phyloP scores from a whole-genome alignment of 2,797 vertebrate species.

The Pseudochirops corinnae region DNA sequence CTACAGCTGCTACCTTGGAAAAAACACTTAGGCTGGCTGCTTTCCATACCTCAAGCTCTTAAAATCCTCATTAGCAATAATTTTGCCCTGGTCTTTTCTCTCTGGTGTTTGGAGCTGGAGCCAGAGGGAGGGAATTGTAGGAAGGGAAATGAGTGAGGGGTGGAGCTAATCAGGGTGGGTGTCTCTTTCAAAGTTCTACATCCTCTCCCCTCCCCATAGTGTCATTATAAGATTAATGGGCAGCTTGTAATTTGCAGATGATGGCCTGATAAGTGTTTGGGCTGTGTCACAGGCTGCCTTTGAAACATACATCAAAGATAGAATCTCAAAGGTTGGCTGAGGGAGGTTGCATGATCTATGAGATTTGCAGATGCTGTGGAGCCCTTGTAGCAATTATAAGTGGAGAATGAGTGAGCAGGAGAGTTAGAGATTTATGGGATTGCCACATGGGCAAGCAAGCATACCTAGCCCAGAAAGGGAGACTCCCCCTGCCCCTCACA shows the following conservation, averaged over 20 bases:
- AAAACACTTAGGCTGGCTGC: conserved; percentile 68
- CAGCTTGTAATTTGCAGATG: conserved; percentile 21
- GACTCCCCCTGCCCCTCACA: not conserved
- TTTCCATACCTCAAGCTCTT: conserved; percentile 58
- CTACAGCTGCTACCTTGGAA: conserved; percentile 55
- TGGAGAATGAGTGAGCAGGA: not conserved
- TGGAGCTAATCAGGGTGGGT: not conserved
- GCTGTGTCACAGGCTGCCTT: conserved; percentile 28
- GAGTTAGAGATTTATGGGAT: fast-evolving
- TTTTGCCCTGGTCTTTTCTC: conserved; percentile 69
- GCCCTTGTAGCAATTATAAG: not conserved
- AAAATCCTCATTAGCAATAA: not conserved
- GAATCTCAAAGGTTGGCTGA: conserved; percentile 8
- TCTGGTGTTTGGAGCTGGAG: not conserved
- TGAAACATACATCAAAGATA: conserved; percentile 64
- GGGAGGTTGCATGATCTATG: conserved; percentile 32
- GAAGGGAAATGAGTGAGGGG: not conserved
- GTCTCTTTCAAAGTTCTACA: not conserved
- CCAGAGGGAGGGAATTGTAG: not conserved
- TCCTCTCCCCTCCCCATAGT: not conserved
- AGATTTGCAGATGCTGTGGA: not conserved
- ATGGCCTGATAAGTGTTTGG: conserved; percentile 23
- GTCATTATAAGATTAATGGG: conserved; percentile 21
- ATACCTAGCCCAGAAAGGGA: not conserved
- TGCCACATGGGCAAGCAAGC: not conserved